Conservation (phyloP, 2,797 vertebrate genomes). For the Rhinogobio ventralis region DNA sequence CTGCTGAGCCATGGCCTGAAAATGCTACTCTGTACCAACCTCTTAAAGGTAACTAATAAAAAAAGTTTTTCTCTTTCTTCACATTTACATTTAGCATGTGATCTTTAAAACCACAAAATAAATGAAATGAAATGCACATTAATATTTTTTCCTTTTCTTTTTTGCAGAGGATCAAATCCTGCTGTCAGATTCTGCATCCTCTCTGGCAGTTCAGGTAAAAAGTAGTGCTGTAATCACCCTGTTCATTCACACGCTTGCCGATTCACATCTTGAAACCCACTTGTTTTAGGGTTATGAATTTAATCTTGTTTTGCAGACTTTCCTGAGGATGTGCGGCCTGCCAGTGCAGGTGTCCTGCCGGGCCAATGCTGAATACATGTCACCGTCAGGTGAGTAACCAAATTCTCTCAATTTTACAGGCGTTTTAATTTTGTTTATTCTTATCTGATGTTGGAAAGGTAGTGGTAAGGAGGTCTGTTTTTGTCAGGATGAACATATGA, state of each 20-base stretch:
- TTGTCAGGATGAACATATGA: not conserved
- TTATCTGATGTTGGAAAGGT: not conserved
- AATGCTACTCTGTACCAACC: slow-evolving; percentile 93
- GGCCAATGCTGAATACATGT: slow-evolving; percentile 96
- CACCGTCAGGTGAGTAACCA: slow-evolving; percentile 89
- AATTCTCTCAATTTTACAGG: not conserved
- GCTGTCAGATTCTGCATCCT: slow-evolving; percentile 95
- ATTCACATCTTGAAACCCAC: not conserved
- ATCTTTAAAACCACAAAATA: not conserved
- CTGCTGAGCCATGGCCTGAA: slow-evolving; percentile 93
- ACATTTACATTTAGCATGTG: not conserved
- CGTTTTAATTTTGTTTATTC: not conserved
- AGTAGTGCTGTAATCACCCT: not conserved
- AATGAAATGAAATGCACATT: not conserved
- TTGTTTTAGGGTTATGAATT: not conserved
- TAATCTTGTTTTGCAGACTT: slow-evolving; percentile 78
- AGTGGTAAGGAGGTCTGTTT: not conserved
- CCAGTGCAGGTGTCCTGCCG: slow-evolving; percentile 89
- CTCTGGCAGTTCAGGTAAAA: slow-evolving; percentile 95
- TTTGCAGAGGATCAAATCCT: slow-evolving; percentile 93
- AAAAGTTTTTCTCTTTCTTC: not conserved
- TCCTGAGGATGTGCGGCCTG: slow-evolving; percentile 93
- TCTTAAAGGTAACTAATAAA: slow-evolving; percentile 81
- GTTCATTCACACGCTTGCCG: not conserved
- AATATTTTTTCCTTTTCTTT: slow-evolving; percentile 48